phyloP scores from a whole-genome alignment of 1,140 invertebrate genomes.

The Lasaia peninsularis region DNA sequence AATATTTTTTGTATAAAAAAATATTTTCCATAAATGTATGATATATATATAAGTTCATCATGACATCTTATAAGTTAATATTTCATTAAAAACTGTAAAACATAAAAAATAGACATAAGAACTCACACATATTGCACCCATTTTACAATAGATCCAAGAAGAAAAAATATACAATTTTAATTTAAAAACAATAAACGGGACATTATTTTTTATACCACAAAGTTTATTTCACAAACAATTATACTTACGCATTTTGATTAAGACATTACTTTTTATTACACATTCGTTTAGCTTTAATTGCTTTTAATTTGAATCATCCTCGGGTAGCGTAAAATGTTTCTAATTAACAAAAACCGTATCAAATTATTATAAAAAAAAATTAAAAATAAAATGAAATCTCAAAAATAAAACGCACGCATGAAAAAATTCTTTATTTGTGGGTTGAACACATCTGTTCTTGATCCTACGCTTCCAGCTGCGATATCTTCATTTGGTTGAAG shows the following conservation, averaged over 20 bases:
- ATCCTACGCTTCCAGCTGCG: conserved; percentile 67
- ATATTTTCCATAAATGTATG: too few relatives aligned
- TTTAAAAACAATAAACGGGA: too few relatives aligned
- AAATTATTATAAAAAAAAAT: background rate
- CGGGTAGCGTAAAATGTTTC: conserved; percentile 3
- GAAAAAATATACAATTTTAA: too few relatives aligned
- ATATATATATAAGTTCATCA: too few relatives aligned
- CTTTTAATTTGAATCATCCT: background rate
- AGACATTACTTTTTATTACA: conserved; percentile 1
- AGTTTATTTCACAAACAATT: background rate
- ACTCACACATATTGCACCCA: too few relatives aligned
- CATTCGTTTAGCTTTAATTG: background rate
- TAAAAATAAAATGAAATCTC: background rate
- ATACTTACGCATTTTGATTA: background rate
- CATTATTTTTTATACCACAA: background rate
- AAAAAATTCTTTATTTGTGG: conserved; percentile 32
- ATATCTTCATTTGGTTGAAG: conserved; percentile 73
- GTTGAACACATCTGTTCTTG: conserved; percentile 44
- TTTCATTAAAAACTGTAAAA: too few relatives aligned
- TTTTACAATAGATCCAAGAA: too few relatives aligned
- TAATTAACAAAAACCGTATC: conserved; percentile 3
- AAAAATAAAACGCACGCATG: conserved; percentile 21
- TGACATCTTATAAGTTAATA: too few relatives aligned
- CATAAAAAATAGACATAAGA: too few relatives aligned
- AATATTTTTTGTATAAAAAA: too few relatives aligned